Conservation (phyloP, 2,888 invertebrate genomes). For the Amphimallon solstitiale region DNA sequence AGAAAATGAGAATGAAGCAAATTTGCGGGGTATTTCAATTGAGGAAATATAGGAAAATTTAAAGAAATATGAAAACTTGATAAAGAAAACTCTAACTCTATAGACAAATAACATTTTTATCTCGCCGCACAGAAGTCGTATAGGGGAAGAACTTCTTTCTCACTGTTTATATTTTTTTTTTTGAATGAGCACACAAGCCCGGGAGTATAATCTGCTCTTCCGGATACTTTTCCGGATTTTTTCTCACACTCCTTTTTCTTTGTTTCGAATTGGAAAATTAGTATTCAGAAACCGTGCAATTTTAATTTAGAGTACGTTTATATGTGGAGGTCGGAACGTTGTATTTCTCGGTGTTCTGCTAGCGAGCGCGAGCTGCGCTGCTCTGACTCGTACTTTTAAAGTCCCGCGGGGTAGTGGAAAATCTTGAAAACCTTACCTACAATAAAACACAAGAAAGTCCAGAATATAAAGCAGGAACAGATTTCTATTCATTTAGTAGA, state of each 20-base stretch:
- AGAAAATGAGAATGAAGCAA: neutral
- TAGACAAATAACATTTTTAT: conserved; percentile 13
- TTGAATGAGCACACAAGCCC: neutral
- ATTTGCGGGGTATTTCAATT: neutral
- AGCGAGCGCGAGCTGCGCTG: too few relatives aligned
- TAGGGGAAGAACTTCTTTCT: neutral
- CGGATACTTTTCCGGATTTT: neutral
- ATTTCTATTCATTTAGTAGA: conserved; percentile 22
- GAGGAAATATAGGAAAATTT: neutral
- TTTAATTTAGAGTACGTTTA: conserved; percentile 34
- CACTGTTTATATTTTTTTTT: conserved; percentile 1
- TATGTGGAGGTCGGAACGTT: conserved; percentile 9
- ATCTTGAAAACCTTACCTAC: conserved; percentile 20
- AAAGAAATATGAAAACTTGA: conserved; percentile 22
- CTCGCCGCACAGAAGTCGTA: neutral
- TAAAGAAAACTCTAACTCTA: conserved; percentile 7
- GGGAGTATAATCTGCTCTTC: neutral
- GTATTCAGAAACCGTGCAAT: conserved; percentile 13
- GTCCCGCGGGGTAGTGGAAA: conserved; percentile 6
- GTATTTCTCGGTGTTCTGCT: too few relatives aligned
- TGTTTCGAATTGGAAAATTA: conserved; percentile 16
- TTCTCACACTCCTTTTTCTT: neutral
- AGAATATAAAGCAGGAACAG: conserved; percentile 27
- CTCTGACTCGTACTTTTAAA: too few relatives aligned
- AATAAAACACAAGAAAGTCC: conserved; percentile 25